phyloP scores from a whole-genome alignment of 2,113 vertebrate genomes.

The Calcarius ornatus region DNA sequence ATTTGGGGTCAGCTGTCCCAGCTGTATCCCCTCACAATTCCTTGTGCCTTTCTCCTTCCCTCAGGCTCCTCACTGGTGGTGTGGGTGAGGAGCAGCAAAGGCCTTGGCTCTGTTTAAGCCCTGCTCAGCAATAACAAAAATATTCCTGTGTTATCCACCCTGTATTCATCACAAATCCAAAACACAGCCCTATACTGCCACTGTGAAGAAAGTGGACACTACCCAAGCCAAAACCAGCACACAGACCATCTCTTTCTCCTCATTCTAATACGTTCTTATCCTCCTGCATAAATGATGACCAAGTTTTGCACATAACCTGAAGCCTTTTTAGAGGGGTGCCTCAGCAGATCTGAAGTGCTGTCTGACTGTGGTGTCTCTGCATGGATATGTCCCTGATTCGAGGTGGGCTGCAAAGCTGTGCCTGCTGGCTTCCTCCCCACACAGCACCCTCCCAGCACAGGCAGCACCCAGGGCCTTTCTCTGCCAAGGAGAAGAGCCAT shows the following conservation, averaged over 20 bases:
- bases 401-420: accelerated
- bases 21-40: background rate
- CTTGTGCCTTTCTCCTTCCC: background rate
- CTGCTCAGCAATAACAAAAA: background rate
- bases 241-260: background rate
- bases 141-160: background rate
- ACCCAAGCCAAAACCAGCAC: background rate
- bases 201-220: background rate
- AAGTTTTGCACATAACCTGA: background rate
- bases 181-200: background rate
- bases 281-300: background rate
- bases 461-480: accelerated
- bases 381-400: accelerated
- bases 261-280: accelerated
- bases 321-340: background rate
- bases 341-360: background rate
- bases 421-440: background rate
- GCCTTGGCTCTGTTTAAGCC: background rate
- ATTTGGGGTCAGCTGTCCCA: background rate
- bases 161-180: background rate
- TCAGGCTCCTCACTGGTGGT: accelerated
- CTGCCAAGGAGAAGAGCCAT: background rate
- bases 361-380: background rate
- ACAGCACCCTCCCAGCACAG: background rate
- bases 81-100: background rate